Percentiles rank a stretch among this genome's conserved stretches.
Conservation (phyloP, 2,797 vertebrate species). For the Coracias cyanogaster region DNA sequence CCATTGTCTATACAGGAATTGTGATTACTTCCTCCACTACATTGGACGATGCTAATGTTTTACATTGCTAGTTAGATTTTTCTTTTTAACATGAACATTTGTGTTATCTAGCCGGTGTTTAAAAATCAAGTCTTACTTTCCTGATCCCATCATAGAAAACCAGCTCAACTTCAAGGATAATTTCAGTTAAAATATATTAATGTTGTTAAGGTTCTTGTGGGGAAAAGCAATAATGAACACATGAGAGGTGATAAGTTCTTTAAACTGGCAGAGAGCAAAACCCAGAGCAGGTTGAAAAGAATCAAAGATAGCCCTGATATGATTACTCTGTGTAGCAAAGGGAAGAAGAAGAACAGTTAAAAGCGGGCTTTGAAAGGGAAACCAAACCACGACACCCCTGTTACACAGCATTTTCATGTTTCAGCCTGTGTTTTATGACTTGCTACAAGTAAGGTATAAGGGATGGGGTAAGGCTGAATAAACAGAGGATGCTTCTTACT, state of each 20-base stretch:
- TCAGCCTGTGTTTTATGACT: not conserved
- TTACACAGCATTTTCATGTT: not conserved
- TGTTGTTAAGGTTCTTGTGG: not conserved
- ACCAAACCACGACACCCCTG: not conserved
- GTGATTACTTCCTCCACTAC: not conserved
- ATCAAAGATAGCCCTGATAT: not conserved
- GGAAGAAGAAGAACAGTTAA: not conserved
- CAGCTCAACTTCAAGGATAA: not conserved
- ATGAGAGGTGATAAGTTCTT: not conserved
- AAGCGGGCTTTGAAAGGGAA: not conserved
- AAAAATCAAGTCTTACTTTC: not conserved
- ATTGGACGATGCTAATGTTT: not conserved
- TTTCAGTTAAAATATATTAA: not conserved
- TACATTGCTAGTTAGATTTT: not conserved
- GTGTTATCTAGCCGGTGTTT: not conserved
- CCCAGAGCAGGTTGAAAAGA: not conserved
- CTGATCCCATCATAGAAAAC: not conserved
- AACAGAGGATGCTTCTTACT: not conserved
- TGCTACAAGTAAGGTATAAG: not conserved
- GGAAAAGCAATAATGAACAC: not conserved
- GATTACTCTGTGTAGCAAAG: not conserved
- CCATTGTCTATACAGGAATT: not conserved
- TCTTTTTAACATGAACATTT: not conserved
- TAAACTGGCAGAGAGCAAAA: not conserved
- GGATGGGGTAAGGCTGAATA: not conserved